phyloP scores from a whole-genome alignment of 2,888 invertebrate genomes.

The Acrobasis repandana region DNA sequence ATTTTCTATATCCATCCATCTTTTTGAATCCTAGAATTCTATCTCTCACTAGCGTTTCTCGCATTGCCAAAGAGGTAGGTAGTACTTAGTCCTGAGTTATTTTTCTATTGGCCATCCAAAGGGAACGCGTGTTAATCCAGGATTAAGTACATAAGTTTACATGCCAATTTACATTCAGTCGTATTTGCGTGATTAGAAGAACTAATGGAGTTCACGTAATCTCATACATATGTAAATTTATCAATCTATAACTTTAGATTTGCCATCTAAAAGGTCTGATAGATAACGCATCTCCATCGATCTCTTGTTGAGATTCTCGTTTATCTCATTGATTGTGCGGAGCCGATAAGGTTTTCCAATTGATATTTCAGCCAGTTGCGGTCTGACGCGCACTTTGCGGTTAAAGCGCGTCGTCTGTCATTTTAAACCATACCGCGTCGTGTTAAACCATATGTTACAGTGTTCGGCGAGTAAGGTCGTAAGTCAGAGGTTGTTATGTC shows the following conservation, averaged over 20 bases:
- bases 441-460: slow-evolving; percentile 15
- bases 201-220: neutral
- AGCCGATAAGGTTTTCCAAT: slow-evolving; percentile 58
- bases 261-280: slow-evolving; percentile 38
- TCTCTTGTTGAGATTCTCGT: slow-evolving; percentile 50
- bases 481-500: slow-evolving; percentile 69
- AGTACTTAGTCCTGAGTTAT: too few relatives aligned
- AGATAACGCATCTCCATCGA: slow-evolving; percentile 45
- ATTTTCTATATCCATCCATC: too few relatives aligned
- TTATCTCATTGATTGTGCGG: slow-evolving; percentile 62
- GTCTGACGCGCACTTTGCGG: slow-evolving; percentile 54
- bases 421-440: slow-evolving; percentile 12
- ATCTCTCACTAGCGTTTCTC: too few relatives aligned
- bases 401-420: slow-evolving; percentile 33
- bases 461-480: slow-evolving; percentile 47
- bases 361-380: slow-evolving; percentile 55
- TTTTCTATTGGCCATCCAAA: too few relatives aligned
- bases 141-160: too few relatives aligned
- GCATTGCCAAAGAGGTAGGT: too few relatives aligned
- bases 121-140: too few relatives aligned
- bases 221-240: slow-evolving; percentile 17
- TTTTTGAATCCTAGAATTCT: too few relatives aligned
- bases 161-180: too few relatives aligned
- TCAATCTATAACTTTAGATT: slow-evolving; percentile 1
- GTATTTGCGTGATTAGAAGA: too few relatives aligned